These are phyloP conservation scores for Serripes groenlandicus DNA, from an alignment of 2,888 invertebrate species.

Conservation along the genomic window DNA sequence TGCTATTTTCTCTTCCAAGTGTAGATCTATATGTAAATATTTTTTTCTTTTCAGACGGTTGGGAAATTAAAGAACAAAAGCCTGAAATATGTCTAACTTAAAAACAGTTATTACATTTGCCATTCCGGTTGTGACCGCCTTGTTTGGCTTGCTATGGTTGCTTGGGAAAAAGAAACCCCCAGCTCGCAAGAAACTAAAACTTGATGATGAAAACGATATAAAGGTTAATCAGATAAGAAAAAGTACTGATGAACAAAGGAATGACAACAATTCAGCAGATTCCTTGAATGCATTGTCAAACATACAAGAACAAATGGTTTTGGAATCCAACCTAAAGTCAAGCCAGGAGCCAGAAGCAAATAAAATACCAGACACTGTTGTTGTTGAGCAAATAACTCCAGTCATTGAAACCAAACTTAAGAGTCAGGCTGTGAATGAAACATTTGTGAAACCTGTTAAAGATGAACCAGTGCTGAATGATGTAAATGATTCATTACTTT, in stretches of 20 bases:
- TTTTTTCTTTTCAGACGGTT: background rate
- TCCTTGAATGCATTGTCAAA: conserved; percentile 1
- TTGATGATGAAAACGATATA: background rate
- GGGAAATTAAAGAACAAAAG: background rate
- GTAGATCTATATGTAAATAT: background rate
- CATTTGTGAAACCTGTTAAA: background rate
- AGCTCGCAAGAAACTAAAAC: conserved; percentile 17
- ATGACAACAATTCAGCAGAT: conserved; percentile 20
- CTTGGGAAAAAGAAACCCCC: conserved; percentile 69
- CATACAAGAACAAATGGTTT: background rate
- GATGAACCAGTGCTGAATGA: no score
- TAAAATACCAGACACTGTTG: background rate
- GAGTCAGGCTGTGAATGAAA: background rate
- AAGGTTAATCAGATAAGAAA: conserved; percentile 2
- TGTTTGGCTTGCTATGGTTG: conserved; percentile 80
- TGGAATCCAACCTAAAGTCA: background rate
- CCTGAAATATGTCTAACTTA: conserved; percentile 58
- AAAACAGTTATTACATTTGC: conserved; percentile 69
- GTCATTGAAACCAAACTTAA: background rate
- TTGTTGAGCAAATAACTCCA: background rate
- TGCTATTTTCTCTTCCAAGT: no score
- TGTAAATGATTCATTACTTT: conserved; percentile 1
- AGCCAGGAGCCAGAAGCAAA: background rate
- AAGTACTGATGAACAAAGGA: background rate
- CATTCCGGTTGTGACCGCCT: conserved; percentile 72